Conservation (phyloP, 2,888 invertebrate species). For the Arctia plantaginis region DNA sequence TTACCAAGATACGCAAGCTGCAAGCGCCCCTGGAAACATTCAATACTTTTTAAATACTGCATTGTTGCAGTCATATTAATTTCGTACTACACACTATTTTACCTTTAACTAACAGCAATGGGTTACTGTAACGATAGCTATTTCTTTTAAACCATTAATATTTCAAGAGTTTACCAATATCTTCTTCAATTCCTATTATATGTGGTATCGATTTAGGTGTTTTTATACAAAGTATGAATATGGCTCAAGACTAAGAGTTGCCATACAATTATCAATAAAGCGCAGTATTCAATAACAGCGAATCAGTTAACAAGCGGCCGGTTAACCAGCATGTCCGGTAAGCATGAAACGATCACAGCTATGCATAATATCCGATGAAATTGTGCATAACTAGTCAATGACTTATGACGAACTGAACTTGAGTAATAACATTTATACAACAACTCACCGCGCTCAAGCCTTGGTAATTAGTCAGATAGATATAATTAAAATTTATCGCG, state of each 20-base stretch:
- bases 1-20: not conserved
- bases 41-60: not conserved
- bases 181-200: not conserved
- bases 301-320: constrained; percentile 34
- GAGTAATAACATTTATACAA: constrained; percentile 60
- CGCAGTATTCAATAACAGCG: constrained; percentile 18
- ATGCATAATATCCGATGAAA: constrained; percentile 64
- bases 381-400: constrained; percentile 71
- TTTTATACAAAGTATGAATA: not conserved
- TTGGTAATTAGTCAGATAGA: constrained; percentile 68
- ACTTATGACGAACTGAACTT: constrained; percentile 57
- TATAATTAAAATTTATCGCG: constrained; percentile 79
- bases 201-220: not conserved
- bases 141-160: not conserved
- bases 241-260: constrained; percentile 35
- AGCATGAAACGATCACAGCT: constrained; percentile 47
- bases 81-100: not conserved
- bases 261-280: constrained; percentile 44
- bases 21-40: not conserved
- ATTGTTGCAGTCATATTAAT: not conserved
- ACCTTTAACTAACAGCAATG: no score
- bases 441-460: constrained; percentile 48
- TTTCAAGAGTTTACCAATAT: not conserved
- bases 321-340: constrained; percentile 36
- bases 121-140: not conserved